phyloP scores from a whole-genome alignment of 1,140 invertebrate species.

The Cryptotermes secundus region DNA sequence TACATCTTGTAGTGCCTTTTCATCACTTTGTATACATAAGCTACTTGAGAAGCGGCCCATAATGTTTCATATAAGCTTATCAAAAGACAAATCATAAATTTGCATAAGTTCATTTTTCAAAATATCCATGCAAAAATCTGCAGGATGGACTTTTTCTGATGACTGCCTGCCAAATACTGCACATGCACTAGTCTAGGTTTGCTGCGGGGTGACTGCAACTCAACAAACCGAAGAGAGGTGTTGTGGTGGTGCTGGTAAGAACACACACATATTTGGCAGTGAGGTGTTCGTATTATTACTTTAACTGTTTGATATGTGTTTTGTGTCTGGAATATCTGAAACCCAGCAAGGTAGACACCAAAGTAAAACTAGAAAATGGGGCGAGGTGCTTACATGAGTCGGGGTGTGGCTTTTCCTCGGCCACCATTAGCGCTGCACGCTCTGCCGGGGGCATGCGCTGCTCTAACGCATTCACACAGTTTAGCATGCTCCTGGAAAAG shows the following conservation, averaged over 20 bases:
- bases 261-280: background rate
- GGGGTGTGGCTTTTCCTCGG: conserved; percentile 75
- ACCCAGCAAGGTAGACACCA: conserved; percentile 9
- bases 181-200: conserved; percentile 10
- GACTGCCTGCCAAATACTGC: conserved; percentile 14
- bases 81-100: background rate
- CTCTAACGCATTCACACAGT: conserved; percentile 80
- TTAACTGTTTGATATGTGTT: background rate
- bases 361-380: conserved; percentile 22
- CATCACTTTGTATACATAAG: background rate
- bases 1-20: background rate
- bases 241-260: conserved; percentile 13
- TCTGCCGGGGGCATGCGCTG: conserved; percentile 69
- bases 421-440: conserved; percentile 71
- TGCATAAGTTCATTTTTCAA: background rate
- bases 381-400: conserved; percentile 70
- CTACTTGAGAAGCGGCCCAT: background rate
- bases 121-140: conserved; percentile 13
- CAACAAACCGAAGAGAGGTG: background rate
- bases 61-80: conserved; percentile 2
- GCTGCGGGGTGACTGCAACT: background rate
- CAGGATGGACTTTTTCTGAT: background rate
- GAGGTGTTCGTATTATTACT: background rate
- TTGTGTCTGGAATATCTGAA: conserved; percentile 10
- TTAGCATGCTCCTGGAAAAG: conserved; percentile 80